Evolutionary conservation across 2,888 invertebrate genomes (phyloP), one percentile per base, ranked within the genome.

Genomic region (Apodemia duryi): DNA sequence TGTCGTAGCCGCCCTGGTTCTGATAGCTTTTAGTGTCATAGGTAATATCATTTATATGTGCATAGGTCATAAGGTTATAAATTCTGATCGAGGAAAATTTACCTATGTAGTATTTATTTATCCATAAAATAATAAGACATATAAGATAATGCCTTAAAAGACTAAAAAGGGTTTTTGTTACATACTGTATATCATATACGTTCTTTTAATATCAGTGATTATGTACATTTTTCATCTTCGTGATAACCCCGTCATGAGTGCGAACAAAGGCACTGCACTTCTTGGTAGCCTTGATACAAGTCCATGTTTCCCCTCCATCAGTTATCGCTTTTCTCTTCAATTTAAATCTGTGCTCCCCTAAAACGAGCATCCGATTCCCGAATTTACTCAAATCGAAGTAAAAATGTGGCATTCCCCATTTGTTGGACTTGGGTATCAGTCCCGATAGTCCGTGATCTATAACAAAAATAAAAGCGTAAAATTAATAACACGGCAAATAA

Each of bases 331-430:
- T 49, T 6, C 49, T 49, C 49, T 49, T 49, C 49, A 49, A n/a
- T n/a, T 49, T 49, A 49, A 49, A 49, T 49, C 49, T 49, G n/a
- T 49, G 13, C 4, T 49, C 49, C 6, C 49, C 49, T 13, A 49
- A 13, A 6, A 49, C 13, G 6, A 49, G 49, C 49, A 49, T 49
- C 49, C 49, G 49, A 49, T 49, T 49, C 2, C 49, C 49, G 49
- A 49, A 49, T 49, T 49, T 49, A 49, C 49, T 49, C 49, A 49
- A 49, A 49, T 49, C 49, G 2, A n/a, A 49, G n/a, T 49, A 49
- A 60, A 43, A 64, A 64, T 38, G 38, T 57, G 64, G 49, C 6
- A n/a, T 49, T n/a, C 49, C 49, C 49, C 49, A 49, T 49, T 49
- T 49, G 49, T 49, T 49, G 3, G 13, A 13, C 49, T 49, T 49